Conservation (phyloP, 92 coral and sea anemone species). For the Palythoa grandiflora region DNA sequence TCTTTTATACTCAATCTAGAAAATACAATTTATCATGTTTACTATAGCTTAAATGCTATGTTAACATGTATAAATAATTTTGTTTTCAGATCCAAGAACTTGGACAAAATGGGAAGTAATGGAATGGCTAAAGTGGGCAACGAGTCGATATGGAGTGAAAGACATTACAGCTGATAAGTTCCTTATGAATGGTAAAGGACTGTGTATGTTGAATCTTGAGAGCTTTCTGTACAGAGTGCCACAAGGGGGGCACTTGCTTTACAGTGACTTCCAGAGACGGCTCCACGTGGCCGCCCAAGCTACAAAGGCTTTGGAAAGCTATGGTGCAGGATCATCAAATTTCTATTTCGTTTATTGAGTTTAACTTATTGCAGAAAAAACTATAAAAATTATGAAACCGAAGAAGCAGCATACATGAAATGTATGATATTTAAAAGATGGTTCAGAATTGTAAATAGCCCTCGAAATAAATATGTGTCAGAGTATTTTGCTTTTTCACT, state of each 20-base stretch:
- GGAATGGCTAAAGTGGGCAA: slow-evolving; percentile 98
- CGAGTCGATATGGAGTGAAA: slow-evolving; percentile 85
- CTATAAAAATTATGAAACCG: slow-evolving; percentile 62
- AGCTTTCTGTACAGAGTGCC: slow-evolving; percentile 95
- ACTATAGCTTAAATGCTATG: too few relatives aligned
- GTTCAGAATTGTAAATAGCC: slow-evolving; percentile 27
- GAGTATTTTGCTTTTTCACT: slow-evolving; percentile 1
- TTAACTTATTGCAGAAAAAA: slow-evolving; percentile 41
- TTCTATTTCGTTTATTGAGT: slow-evolving; percentile 86
- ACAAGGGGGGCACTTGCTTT: slow-evolving; percentile 88
- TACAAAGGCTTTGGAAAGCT: slow-evolving; percentile 78
- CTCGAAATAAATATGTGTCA: not conserved
- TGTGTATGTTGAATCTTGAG: slow-evolving; percentile 89
- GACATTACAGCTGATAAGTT: slow-evolving; percentile 91
- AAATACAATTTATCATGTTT: too few relatives aligned
- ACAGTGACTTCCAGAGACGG: slow-evolving; percentile 89
- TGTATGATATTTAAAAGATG: slow-evolving; percentile 84
- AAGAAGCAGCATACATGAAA: slow-evolving; percentile 63
- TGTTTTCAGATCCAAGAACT: slow-evolving; percentile 80
- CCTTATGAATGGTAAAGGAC: slow-evolving; percentile 98
- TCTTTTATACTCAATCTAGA: too few relatives aligned
- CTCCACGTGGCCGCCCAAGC: slow-evolving; percentile 82
- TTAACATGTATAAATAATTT: not conserved
- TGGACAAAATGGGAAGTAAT: slow-evolving; percentile 97
- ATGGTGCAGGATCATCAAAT: slow-evolving; percentile 74